Base-by-base conservation (phyloP, 2,113 vertebrate genomes). In the Himantopus leucocephalus region DNA sequence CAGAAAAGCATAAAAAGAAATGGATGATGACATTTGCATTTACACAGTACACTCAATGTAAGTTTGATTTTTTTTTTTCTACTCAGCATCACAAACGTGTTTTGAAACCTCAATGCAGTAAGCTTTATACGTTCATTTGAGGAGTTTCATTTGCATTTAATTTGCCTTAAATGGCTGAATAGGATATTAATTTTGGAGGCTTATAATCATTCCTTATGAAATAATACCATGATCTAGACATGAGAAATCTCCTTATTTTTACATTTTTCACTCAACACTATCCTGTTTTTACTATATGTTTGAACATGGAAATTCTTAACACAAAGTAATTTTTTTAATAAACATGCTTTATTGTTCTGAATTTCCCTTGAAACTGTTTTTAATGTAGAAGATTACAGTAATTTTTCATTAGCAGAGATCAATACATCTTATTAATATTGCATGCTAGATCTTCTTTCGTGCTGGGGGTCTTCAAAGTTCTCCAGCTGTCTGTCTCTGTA, bases 131-230 rank as follows among this genome's bases (percentile, higher is more conserved):
- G 8, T 70, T 96, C 88, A 88, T 96, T 94, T 94, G 85, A 90
- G 71, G 34, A 82, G 43, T 90, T 91, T 78, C 86, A 96, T 97
- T 97, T 97, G 92, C 95, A 97, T 97, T 91, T 96, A 76, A 97
- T 97, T 96, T 94, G 63, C 85, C 48, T 96, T 91, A 84, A 92
- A 70, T 94, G 6, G 23, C 26, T 91, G 60, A 67, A 95, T 90
- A 90, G 21, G 71, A 80, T 96, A 96, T 94, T 97, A 88, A 97
- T 95, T 97, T 92, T 83, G 64, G 67, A 96, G 22, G 50, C 12
- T 78, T 85, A 87, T 29, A 91, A 92, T 91, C 4, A 80, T 80
- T 96, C 87, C 52, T 74, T 88, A 58, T 62, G 29, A 92, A 95
- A 93, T 80, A 94, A 80, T 34, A 62, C 50, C 70, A 78, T 56